Evolutionary conservation across 2,888 invertebrate genomes (phyloP), one percentile per base, ranked within the genome.

Genomic region (Drosophila siamana): DNA sequence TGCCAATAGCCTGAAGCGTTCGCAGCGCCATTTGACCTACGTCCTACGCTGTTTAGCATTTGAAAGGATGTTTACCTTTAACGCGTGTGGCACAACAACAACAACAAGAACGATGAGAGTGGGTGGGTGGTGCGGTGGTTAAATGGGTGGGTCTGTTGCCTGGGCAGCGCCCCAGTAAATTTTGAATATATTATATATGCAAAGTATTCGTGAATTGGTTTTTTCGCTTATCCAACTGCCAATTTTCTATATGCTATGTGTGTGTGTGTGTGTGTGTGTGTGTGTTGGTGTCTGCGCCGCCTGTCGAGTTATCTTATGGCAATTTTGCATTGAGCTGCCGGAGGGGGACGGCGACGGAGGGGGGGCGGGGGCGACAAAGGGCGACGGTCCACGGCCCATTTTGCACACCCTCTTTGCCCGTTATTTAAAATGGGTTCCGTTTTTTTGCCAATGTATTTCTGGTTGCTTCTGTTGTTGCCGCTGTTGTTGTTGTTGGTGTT

Each of bases 141-240:
- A 38, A 38, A 62, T 44, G 44, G 28, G 55, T 50, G 61, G 24
- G 4, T 28, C 38, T 61, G 81, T 67, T 68, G 88, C 81, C 74
- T 83, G 82, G 82, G 83, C 74, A 82, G 74, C 73, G 77, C 74
- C 74, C 75, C 73, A 86, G 78, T 80, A 81, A 82, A 89, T 86
- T 91, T 83, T 73, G 90, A 89, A 92, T 90, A 91, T 88, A 90
- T 91, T 89, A 89, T 91, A 89, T 89, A 92, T 91, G 91, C 90
- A 91, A 92, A 91, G 90, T 91, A 91, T 91, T 91, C 91, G 91
- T 90, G 92, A 92, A 92, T 92, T 92, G 91, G 90, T 90, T 92
- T 92, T 89, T 88, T 90, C 87, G 88, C 90, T 90, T 90, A 89
- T 86, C 88, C 88, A 89, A 85, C 83, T 90, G 87, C 90, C 86